Evolutionary conservation across 2,888 invertebrate species (phyloP).

Genomic region (Lepetodrilus schrolli): DNA sequence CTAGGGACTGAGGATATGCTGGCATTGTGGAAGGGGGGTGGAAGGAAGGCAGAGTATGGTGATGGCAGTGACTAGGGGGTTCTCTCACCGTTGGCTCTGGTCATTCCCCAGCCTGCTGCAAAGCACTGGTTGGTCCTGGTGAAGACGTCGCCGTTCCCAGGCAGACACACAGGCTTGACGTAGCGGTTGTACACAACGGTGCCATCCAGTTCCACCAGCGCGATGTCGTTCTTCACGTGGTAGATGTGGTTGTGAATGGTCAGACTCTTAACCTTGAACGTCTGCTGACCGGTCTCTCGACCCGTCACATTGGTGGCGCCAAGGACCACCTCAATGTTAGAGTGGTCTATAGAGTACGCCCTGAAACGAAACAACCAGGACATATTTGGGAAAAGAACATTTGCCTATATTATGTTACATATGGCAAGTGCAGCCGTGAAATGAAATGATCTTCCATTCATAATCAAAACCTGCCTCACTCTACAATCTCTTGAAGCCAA

Average conservation of each 20-base stretch:
- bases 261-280: slow-evolving; percentile 25
- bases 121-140: slow-evolving; percentile 49
- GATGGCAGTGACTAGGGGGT: slow-evolving; percentile 38
- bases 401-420: no score
- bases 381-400: no score
- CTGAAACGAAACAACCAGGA: no score
- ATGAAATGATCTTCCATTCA: no score
- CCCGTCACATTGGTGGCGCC: slow-evolving; percentile 50
- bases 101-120: slow-evolving; percentile 63
- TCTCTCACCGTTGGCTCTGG: slow-evolving; percentile 52
- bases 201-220: slow-evolving; percentile 53
- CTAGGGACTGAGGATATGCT: no score
- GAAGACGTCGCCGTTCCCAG: slow-evolving; percentile 39
- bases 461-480: no score
- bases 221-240: slow-evolving; percentile 53
- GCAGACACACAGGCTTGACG: slow-evolving; percentile 63
- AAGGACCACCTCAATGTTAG: slow-evolving; percentile 45
- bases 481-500: no score
- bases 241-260: slow-evolving; percentile 30
- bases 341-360: slow-evolving; percentile 36
- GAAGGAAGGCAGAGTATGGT: no score
- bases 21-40: no score
- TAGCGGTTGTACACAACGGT: slow-evolving; percentile 51
- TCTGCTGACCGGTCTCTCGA: slow-evolving; percentile 39
- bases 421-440: no score